These are phyloP conservation scores for Panopea generosa DNA, from an alignment of 2,888 invertebrate species.

Conservation along the genomic window DNA sequence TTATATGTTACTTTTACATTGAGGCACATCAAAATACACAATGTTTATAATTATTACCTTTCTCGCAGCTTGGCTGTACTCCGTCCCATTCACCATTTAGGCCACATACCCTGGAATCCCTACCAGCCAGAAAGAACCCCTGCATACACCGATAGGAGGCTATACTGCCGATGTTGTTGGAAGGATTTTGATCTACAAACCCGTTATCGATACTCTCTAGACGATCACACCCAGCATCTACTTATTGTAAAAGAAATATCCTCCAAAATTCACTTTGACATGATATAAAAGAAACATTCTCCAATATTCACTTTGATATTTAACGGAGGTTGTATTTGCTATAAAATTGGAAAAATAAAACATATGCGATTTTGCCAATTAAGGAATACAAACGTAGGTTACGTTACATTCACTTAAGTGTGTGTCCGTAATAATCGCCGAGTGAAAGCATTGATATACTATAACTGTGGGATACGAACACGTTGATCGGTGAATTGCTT, in stretches of 20 bases:
- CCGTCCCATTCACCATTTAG: conserved; percentile 73
- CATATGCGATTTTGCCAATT: too few relatives aligned
- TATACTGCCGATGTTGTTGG: conserved; percentile 60
- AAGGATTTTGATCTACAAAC: conserved; percentile 60
- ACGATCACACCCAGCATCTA: conserved; percentile 71
- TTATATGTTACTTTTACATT: too few relatives aligned
- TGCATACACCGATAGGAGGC: conserved; percentile 68
- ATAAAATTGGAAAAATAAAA: conserved; percentile 3
- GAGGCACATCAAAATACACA: too few relatives aligned
- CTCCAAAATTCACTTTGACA: not conserved
- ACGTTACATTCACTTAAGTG: too few relatives aligned
- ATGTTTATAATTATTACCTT: too few relatives aligned
- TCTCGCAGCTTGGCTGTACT: conserved; percentile 72
- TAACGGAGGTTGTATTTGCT: too few relatives aligned
- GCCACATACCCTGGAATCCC: conserved; percentile 64
- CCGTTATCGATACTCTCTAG: conserved; percentile 70
- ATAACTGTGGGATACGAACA: too few relatives aligned
- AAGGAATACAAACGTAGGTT: too few relatives aligned
- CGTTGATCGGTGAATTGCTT: too few relatives aligned
- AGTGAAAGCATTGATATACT: too few relatives aligned
- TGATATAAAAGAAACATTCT: not conserved
- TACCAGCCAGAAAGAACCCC: conserved; percentile 72
- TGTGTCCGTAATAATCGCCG: too few relatives aligned
- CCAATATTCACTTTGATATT: not conserved
- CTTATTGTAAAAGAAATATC: not conserved